Conservation (phyloP, 2,113 vertebrate species). For the Varanus salvator region DNA sequence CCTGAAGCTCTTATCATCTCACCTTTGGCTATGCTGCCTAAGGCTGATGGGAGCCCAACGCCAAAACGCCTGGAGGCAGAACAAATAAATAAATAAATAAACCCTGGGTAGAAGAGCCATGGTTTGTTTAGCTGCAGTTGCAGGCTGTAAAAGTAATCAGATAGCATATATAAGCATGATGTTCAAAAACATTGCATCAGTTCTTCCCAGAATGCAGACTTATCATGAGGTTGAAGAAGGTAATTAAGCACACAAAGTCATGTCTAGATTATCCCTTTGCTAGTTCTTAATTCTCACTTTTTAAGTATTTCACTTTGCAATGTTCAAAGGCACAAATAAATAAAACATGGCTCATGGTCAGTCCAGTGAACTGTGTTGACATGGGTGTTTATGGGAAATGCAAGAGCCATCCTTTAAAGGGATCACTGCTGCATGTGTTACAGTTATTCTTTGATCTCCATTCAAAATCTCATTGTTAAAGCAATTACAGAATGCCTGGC, state of each 20-base stretch:
- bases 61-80: no score
- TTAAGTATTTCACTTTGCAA: not conserved
- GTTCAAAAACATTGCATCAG: no score
- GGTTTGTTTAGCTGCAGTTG: no score
- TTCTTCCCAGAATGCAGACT: no score
- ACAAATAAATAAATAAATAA: no score
- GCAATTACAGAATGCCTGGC: constrained; percentile 20
- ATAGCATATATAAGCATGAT: no score
- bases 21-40: no score
- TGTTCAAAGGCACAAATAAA: constrained; percentile 13
- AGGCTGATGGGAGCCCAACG: no score
- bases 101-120: no score
- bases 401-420: constrained; percentile 11
- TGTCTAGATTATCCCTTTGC: not conserved
- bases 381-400: not conserved
- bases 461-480: constrained; percentile 43
- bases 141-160: not conserved
- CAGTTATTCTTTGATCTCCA: constrained; percentile 53
- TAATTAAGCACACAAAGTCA: not conserved
- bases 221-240: no score
- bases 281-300: not conserved
- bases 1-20: no score
- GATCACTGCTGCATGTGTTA: constrained; percentile 25
- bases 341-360: not conserved
- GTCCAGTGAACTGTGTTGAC: not conserved